Base-by-base conservation (phyloP, 2,888 invertebrate genomes). In the Hyalella azteca region DNA sequence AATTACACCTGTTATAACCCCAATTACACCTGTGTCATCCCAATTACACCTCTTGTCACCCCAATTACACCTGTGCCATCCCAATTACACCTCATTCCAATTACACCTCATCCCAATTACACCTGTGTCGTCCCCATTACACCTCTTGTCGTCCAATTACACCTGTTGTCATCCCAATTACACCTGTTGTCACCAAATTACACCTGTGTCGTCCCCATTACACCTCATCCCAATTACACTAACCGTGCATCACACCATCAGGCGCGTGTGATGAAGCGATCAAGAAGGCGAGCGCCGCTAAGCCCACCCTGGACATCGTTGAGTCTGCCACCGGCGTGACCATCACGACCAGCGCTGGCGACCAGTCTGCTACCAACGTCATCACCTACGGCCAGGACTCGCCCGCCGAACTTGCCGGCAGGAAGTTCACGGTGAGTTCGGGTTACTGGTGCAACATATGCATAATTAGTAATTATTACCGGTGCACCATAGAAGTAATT, bases 351-450 rank as follows among this genome's bases (percentile, higher is more conserved):
- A 50, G 40, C 11, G 60, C 77, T 1, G 82, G 80, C 19, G 82
- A 82, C 54, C 80, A 82, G 82, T 59, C 22, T 54, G 78, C 78
- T 50, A 80, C 78, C 59, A 82, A 82, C 82, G 78, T 78, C 77
- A 78, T 82, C 80, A 66, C 41, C 39, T 76, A 78, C 26, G 82
- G 82, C 41, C 26, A 80, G 40, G 82, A 78, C 15, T 82, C 82
- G 41, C 78, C 78, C 73, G 66, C 78, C 26, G 39, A 45, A 5
- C 60, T 82, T 19, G 78, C 82, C 15, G 80, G 82, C 19, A 40
- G 32, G 13, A 15, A 73, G 22, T 73, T 36, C 39, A 73, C 39
- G 3, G 73, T 73, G 40, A 73, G 73, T 60, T n/a, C n/a, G n/a
- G n/a, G n/a, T n/a, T n/a, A n/a, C n/a, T n/a, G n/a, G n/a, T n/a